A percentile compares a stretch with the other conserved stretches of the same genome.
phyloP scores from a whole-genome alignment of 2,888 invertebrate species.

The Exephanes ischioxanthus region DNA sequence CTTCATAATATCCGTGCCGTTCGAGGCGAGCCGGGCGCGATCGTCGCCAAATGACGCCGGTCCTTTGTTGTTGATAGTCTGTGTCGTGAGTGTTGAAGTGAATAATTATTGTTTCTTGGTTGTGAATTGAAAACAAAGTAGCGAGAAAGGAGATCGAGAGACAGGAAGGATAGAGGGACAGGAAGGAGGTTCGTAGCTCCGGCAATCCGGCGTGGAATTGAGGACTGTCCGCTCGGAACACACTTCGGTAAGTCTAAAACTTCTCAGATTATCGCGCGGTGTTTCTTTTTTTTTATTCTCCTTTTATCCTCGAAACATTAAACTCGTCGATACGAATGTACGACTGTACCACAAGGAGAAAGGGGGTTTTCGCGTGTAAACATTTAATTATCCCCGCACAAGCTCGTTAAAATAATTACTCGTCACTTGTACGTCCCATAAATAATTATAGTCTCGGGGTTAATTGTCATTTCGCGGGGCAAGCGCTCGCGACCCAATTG shows the following conservation, averaged over 20 bases:
- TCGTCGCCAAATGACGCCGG: neutral
- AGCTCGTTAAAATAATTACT: slow-evolving; percentile 57
- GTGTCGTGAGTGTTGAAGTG: slow-evolving; percentile 22
- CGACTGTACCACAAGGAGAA: neutral
- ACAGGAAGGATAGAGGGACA: neutral
- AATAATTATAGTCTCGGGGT: slow-evolving; percentile 53
- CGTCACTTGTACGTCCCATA: slow-evolving; percentile 3
- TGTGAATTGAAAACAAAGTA: slow-evolving; percentile 26
- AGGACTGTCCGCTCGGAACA: slow-evolving; percentile 49
- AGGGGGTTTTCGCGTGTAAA: neutral
- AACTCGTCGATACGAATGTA: neutral
- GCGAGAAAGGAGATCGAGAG: no score
- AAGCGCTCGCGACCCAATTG: slow-evolving; percentile 29
- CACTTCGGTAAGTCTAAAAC: slow-evolving; percentile 42
- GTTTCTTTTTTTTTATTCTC: neutral
- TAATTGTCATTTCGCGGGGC: slow-evolving; percentile 45
- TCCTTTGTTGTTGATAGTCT: neutral
- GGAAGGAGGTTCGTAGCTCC: slow-evolving; percentile 16
- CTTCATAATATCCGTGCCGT: neutral
- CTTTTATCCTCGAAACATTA: neutral
- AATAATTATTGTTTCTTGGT: slow-evolving; percentile 17
- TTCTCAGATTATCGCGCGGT: neutral
- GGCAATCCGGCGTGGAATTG: slow-evolving; percentile 44
- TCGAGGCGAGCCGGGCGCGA: neutral
- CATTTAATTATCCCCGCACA: slow-evolving; percentile 48